A percentile compares a stretch with the other conserved stretches of the same genome.
Evolutionary conservation across 2,113 vertebrate genomes (phyloP).

Genomic region (Pavo muticus): DNA sequence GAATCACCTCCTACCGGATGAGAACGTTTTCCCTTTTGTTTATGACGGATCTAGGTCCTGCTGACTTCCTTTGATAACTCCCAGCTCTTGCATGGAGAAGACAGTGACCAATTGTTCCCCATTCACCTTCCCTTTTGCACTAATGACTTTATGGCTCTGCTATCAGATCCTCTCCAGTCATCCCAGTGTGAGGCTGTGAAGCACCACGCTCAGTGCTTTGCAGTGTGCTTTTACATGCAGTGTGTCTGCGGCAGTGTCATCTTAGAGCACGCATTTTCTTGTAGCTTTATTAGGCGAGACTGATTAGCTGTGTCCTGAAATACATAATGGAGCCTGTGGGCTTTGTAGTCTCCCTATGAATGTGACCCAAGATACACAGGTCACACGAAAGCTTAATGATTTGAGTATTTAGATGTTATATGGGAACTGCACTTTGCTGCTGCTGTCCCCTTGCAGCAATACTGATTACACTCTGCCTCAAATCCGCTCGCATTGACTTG

Average conservation of each 20-base stretch:
- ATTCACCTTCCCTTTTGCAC: conserved; percentile 3
- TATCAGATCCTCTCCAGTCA: conserved; percentile 38
- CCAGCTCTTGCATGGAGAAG: background rate
- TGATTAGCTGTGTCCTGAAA: conserved; percentile 38
- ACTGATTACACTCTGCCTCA: background rate
- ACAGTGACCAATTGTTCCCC: conserved; percentile 39
- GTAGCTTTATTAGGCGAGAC: conserved; percentile 41
- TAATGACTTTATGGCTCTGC: conserved; percentile 51
- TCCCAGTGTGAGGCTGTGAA: background rate
- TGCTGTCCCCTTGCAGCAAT: fast-evolving
- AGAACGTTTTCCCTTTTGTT: conserved; percentile 16
- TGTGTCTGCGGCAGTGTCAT: conserved; percentile 14
- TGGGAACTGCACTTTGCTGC: background rate
- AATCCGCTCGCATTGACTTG: background rate
- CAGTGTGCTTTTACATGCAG: background rate
- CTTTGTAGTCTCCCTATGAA: conserved; percentile 32
- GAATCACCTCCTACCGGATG: fast-evolving
- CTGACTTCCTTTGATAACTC: conserved; percentile 18
- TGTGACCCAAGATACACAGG: conserved; percentile 45
- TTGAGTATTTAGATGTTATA: conserved; percentile 19
- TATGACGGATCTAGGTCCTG: background rate
- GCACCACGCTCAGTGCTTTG: conserved; percentile 1
- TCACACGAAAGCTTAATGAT: conserved; percentile 36
- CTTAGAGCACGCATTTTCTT: conserved; percentile 27
- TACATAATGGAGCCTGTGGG: conserved; percentile 32